Evolutionary conservation across 2,888 invertebrate species (phyloP).

Genomic region (Epistrophe grossulariae): DNA sequence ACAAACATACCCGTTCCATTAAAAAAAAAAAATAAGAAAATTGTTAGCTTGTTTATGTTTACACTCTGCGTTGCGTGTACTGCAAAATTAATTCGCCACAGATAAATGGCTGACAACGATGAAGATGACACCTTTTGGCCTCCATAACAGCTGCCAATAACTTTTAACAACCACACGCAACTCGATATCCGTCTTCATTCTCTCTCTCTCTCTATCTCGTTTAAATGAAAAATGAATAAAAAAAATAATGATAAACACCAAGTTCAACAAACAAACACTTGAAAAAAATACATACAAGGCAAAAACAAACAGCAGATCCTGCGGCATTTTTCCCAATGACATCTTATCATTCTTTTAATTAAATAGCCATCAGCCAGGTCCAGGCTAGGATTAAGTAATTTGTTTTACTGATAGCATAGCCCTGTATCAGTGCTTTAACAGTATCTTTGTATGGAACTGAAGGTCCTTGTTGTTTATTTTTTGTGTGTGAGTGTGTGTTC

Average conservation of each 20-base stretch:
- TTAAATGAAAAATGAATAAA: conserved; percentile 34
- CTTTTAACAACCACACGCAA: conserved; percentile 44
- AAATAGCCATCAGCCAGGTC: conserved; percentile 64
- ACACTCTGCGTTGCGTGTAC: conserved; percentile 40
- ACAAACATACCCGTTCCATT: conserved; percentile 18
- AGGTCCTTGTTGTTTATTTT: conserved; percentile 5
- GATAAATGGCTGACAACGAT: conserved; percentile 40
- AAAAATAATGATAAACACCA: conserved; percentile 8
- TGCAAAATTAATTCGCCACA: conserved; percentile 46
- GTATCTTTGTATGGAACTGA: conserved; percentile 1
- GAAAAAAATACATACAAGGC: background rate
- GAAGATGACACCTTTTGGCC: conserved; percentile 42
- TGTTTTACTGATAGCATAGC: conserved; percentile 45
- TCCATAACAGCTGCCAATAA: conserved; percentile 51
- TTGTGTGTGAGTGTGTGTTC: conserved; percentile 11
- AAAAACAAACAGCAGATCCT: conserved; percentile 36
- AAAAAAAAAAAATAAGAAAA: conserved; percentile 3
- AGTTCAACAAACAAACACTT: background rate
- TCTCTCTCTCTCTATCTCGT: background rate
- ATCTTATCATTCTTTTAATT: conserved; percentile 73
- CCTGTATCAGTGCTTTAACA: conserved; percentile 14
- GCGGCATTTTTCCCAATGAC: conserved; percentile 62
- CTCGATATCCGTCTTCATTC: background rate
- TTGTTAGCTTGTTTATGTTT: conserved; percentile 45
- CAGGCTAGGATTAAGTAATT: conserved; percentile 68